These are phyloP conservation scores for Physella acuta DNA, from an alignment of 1,140 invertebrate species.

Conservation along the genomic window DNA sequence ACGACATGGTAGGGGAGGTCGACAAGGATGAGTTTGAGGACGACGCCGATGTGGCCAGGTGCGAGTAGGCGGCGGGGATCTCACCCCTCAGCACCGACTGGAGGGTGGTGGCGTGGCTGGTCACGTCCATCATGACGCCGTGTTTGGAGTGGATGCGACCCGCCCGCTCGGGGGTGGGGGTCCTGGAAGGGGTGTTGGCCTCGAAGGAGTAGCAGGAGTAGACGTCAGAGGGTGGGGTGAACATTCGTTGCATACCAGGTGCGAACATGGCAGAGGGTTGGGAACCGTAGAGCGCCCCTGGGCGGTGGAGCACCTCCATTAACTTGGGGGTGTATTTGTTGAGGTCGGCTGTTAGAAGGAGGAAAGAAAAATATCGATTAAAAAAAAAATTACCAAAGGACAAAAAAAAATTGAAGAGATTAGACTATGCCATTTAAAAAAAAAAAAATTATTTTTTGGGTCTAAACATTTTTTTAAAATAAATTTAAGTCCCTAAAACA, in stretches of 20 bases:
- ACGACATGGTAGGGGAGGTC: conserved; percentile 3
- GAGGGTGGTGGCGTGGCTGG: conserved; percentile 36
- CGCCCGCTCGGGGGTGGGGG: conserved; percentile 27
- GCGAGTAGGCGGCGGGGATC: conserved; percentile 48
- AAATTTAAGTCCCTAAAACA: neutral
- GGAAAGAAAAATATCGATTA: neutral
- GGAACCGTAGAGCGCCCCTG: conserved; percentile 23
- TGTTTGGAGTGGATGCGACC: conserved; percentile 3
- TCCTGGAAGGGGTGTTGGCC: conserved; percentile 20
- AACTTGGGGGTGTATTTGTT: too few relatives aligned
- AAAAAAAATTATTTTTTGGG: neutral
- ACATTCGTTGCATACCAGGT: conserved; percentile 24
- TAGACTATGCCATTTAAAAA: neutral
- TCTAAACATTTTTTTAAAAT: neutral
- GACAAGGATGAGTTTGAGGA: conserved; percentile 10
- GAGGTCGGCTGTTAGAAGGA: conserved; percentile 7
- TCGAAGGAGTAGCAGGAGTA: conserved; percentile 38
- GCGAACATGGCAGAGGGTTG: conserved; percentile 26
- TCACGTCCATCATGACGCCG: neutral
- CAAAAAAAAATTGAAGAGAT: neutral
- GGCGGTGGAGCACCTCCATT: conserved; percentile 35
- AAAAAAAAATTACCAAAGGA: neutral
- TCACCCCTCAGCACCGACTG: conserved; percentile 51
- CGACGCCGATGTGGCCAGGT: conserved; percentile 33
- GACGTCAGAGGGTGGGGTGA: conserved; percentile 25